Conservation (phyloP, 2,888 invertebrate species). For the Aphidoletes aphidimyza region DNA sequence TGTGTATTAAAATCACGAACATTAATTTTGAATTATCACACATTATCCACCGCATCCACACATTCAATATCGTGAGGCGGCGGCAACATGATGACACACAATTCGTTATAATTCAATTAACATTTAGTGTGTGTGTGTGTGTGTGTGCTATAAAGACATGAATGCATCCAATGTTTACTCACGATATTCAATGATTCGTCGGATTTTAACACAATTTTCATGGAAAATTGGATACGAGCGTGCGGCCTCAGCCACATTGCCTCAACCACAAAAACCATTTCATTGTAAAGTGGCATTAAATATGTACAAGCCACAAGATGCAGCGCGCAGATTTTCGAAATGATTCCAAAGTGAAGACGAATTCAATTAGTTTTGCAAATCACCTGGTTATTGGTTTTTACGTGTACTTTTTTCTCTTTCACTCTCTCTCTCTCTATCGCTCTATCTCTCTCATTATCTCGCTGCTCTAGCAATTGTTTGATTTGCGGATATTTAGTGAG, state of each 20-base stretch:
- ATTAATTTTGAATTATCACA: neutral
- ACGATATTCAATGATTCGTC: neutral
- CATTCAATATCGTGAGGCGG: too few species aligned
- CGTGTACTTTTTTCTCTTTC: neutral
- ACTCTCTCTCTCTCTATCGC: too few species aligned
- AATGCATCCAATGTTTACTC: neutral
- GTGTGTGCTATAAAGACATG: neutral
- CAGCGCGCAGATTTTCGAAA: neutral
- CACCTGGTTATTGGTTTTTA: neutral
- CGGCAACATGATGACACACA: neutral
- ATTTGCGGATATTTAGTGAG: too few species aligned
- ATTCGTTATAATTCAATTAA: neutral
- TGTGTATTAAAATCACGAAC: neutral
- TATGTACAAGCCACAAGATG: conserved; percentile 42
- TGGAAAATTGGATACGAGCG: neutral
- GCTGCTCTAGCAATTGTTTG: too few species aligned
- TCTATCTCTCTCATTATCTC: too few species aligned
- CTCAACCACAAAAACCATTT: conserved; percentile 3
- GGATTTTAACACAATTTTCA: neutral
- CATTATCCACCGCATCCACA: neutral
- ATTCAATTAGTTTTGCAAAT: conserved; percentile 29
- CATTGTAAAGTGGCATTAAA: neutral
- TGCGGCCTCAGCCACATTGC: neutral
- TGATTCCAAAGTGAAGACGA: neutral
- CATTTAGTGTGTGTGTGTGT: too few species aligned